Conservation (phyloP, 2,888 invertebrate species). For the Allolobophora icterica region DNA sequence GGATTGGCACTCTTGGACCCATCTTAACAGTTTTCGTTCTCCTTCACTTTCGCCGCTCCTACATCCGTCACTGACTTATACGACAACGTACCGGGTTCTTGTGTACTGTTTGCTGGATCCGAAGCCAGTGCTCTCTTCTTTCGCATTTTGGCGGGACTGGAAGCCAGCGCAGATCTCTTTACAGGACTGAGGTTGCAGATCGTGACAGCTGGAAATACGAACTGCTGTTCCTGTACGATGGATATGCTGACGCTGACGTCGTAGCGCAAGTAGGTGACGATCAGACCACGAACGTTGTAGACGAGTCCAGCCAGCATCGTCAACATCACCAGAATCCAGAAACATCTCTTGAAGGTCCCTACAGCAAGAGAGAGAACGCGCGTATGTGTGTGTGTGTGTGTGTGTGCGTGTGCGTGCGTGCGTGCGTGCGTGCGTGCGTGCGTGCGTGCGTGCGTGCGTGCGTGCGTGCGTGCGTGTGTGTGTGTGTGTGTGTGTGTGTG, state of each 20-base stretch:
- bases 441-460: too few species aligned
- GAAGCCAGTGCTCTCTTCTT: background rate
- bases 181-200: conserved; percentile 43
- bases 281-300: conserved; percentile 37
- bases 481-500: too few species aligned
- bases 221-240: conserved; percentile 20
- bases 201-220: conserved; percentile 42
- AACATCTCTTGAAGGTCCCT: conserved; percentile 36
- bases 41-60: too few species aligned
- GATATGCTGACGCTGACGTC: conserved; percentile 35
- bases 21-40: too few species aligned
- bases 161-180: conserved; percentile 31
- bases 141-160: background rate
- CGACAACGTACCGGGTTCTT: background rate
- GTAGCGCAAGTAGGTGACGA: conserved; percentile 34
- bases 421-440: too few species aligned
- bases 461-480: too few species aligned
- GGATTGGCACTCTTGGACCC: too few species aligned
- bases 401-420: too few species aligned
- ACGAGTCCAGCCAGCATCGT: conserved; percentile 26
- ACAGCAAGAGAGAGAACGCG: background rate
- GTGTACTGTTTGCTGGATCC: background rate
- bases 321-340: conserved; percentile 38
- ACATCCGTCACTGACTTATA: background rate
- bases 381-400: too few species aligned